phyloP scores from a whole-genome alignment of 2,888 invertebrate species.

The Geophilus truncorum region DNA sequence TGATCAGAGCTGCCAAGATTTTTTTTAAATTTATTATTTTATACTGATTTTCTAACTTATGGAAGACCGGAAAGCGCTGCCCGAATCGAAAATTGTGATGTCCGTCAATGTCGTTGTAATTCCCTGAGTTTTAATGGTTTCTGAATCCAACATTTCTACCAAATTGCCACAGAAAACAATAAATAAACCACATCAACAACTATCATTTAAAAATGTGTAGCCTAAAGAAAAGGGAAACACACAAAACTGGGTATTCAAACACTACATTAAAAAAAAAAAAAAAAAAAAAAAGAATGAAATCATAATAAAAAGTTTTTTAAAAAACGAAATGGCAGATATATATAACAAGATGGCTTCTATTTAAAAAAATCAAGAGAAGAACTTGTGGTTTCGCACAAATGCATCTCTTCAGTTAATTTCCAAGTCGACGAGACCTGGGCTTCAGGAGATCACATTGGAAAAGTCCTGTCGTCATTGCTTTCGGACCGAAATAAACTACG shows the following conservation, averaged over 20 bases:
- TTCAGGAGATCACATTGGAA: not conserved
- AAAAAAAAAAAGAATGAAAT: not conserved
- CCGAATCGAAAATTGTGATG: not conserved
- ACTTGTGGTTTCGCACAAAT: not conserved
- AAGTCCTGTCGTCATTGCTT: not conserved
- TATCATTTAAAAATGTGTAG: not conserved
- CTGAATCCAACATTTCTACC: constrained; percentile 16
- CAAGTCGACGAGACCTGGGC: not conserved
- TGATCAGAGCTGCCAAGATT: not conserved
- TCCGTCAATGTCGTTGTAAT: constrained; percentile 7
- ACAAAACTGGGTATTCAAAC: not conserved
- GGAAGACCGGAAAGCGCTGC: not conserved
- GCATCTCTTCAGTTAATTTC: not conserved
- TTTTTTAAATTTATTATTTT: not conserved
- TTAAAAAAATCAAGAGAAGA: not conserved
- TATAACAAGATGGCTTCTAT: constrained; percentile 18
- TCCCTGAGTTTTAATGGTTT: constrained; percentile 7
- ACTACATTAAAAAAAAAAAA: not conserved
- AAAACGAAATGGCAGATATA: not conserved
- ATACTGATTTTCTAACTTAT: not conserved
- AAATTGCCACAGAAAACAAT: constrained; percentile 20
- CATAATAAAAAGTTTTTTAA: too few species aligned
- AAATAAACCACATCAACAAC: constrained; percentile 12
- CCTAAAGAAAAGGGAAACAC: not conserved
- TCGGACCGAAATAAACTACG: not conserved